Evolutionary conservation across 2,888 invertebrate genomes (phyloP).

Genomic region (Erebia aethiops): DNA sequence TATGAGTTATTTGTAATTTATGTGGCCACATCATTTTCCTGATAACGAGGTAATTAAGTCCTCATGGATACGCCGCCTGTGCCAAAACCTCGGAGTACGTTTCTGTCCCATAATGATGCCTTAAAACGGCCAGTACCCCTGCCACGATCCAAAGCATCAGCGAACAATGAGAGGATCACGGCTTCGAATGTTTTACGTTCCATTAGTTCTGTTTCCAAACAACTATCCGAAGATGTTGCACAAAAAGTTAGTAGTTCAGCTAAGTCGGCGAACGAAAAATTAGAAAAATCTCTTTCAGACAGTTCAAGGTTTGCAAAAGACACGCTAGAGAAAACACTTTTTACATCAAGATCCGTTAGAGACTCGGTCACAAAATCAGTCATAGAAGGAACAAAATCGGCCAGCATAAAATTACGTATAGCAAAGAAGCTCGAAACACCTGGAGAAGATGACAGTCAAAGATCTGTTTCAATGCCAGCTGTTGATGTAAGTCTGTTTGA

Average conservation of each 20-base stretch:
- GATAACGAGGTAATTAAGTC: slow-evolving; percentile 20
- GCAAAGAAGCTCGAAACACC: slow-evolving; percentile 55
- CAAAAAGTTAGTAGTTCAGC: slow-evolving; percentile 74
- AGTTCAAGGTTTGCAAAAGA: slow-evolving; percentile 74
- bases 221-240: slow-evolving; percentile 81
- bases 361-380: slow-evolving; percentile 84
- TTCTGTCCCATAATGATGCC: slow-evolving; percentile 54
- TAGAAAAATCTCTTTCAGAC: slow-evolving; percentile 67
- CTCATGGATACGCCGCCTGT: slow-evolving; percentile 73
- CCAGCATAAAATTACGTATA: slow-evolving; percentile 74
- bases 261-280: slow-evolving; percentile 67
- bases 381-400: slow-evolving; percentile 84
- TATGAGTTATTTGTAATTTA: slow-evolving; percentile 30
- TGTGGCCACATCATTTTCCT: slow-evolving; percentile 16
- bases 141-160: slow-evolving; percentile 71
- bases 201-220: slow-evolving; percentile 82
- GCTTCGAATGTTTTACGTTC: slow-evolving; percentile 76
- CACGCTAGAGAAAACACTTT: slow-evolving; percentile 73
- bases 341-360: slow-evolving; percentile 76
- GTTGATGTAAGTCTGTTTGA: slow-evolving; percentile 84
- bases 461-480: slow-evolving; percentile 82
- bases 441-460: slow-evolving; percentile 56
- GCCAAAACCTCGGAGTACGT: slow-evolving; percentile 67
- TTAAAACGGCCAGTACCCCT: slow-evolving; percentile 79
- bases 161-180: slow-evolving; percentile 58